Percentiles rank a stretch among this genome's conserved stretches.
phyloP scores from a whole-genome alignment of 2,888 invertebrate species.

The Drosophila glabriapex region DNA sequence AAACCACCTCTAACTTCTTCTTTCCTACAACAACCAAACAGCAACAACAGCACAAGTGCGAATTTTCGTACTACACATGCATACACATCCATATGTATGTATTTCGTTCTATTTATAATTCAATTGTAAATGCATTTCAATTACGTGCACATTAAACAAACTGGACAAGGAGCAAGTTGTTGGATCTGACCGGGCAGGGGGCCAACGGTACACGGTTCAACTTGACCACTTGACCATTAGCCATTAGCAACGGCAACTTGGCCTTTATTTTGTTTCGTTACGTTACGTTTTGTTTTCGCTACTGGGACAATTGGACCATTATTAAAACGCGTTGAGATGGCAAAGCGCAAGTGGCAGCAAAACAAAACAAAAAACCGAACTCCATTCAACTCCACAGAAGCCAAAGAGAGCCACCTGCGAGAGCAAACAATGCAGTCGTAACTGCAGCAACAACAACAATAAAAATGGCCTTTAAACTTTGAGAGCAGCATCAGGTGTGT shows the following conservation, averaged over 20 bases:
- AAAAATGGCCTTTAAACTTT: slow-evolving; percentile 51
- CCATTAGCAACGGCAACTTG: slow-evolving; percentile 50
- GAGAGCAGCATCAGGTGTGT: slow-evolving; percentile 33
- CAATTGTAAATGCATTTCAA: slow-evolving; percentile 82
- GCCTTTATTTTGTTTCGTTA: slow-evolving; percentile 11
- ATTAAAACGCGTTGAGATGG: slow-evolving; percentile 81
- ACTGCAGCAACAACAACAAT: slow-evolving; percentile 25
- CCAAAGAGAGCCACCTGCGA: slow-evolving; percentile 23
- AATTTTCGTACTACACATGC: slow-evolving; percentile 41
- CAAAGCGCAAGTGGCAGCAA: slow-evolving; percentile 72
- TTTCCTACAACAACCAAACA: not conserved
- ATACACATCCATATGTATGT: slow-evolving; percentile 43
- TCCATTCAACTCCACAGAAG: slow-evolving; percentile 13
- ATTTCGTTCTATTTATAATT: slow-evolving; percentile 80
- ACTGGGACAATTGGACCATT: slow-evolving; percentile 80
- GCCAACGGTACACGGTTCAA: slow-evolving; percentile 47
- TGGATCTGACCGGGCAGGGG: slow-evolving; percentile 23
- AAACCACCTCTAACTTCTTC: not conserved
- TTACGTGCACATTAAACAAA: slow-evolving; percentile 80
- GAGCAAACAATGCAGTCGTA: slow-evolving; percentile 47
- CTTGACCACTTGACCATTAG: slow-evolving; percentile 76
- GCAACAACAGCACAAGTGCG: slow-evolving; percentile 44
- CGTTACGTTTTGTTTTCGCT: slow-evolving; percentile 54
- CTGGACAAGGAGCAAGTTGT: slow-evolving; percentile 64
- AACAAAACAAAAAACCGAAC: slow-evolving; percentile 30